Base-by-base conservation (phyloP, 23 tunicate genomes). In the Trididemnum nubilum region DNA sequence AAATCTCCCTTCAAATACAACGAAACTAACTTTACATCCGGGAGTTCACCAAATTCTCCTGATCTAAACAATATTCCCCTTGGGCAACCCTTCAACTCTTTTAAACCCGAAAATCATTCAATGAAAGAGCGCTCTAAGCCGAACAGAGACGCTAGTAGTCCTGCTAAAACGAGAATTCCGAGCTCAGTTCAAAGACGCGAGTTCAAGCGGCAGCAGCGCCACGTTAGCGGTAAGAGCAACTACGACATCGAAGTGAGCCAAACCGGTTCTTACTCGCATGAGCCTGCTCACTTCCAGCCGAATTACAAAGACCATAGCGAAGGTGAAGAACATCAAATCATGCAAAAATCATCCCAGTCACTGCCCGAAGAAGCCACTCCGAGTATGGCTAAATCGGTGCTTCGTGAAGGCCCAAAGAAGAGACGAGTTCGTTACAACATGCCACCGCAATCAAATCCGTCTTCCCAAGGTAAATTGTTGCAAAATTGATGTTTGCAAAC, bases 331-430 rank as follows among this genome's bases (percentile, higher is more conserved):
- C 19, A 38, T 15, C 38, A 5, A 7, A 4, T 38, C 7, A 5
- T 22, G 7, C 15, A 18, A 15, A 26, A 77, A 2, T 73, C 24
- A 25, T 39, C 79, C 3, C 79, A 73, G 18, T 15, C 58, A 15
- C 18, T 44, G 5, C 23, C 24, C 27, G 81, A 77, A 31, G 67
- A 77, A 2, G 21, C n/a, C 28, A 52, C 38, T 27, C 90, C 90
- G 38, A 85, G 77, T 35, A 66, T 60, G 37, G 90, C 84, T 3
- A 79, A 78, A 73, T 85, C 90, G 33, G 84, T 79, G 12, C 70
- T 85, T 36, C 76, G 71, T 33, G 90, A 85, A 36, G 90, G 90
- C 0, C 90, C 84, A 21, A 79, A 79, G 40, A 77, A 85, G 73
- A 35, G 82, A 0, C 38, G 61, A 34, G 90, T 85, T 27, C 64